Base-by-base conservation (phyloP, 2,888 invertebrate species). In the Nomada hirtipes region DNA sequence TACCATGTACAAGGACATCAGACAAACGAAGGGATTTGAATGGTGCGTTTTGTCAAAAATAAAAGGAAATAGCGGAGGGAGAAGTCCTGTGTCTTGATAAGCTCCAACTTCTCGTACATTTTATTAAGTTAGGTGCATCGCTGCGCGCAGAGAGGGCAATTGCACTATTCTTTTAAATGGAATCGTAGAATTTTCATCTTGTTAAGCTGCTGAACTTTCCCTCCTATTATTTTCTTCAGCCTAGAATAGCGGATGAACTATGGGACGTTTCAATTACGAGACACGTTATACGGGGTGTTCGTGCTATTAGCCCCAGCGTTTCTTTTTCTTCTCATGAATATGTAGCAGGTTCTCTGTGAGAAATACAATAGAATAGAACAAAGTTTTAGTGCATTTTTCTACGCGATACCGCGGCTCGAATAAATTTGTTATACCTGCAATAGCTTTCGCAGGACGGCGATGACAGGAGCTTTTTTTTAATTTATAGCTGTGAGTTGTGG, bases 171-270 rank as follows among this genome's bases (percentile, higher is more conserved):
- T 60, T 68, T 61, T 36, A 50, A 55, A 55, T 53, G 44, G 67
- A 36, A 67, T 61, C 67, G 44, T 67, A 42, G 53, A 67, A 61
- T 47, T 77, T 53, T 77, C 50, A 47, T 77, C 73, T n/a, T 29
- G 44, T 67, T 53, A 53, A 74, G 60, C 65, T 9, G 4, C 60
- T 20, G 11, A 65, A 64, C 36, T 44, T 64, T 20, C 57, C 13
- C 42, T 23, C 18, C 36, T 52, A 52, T 61, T 52, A 70, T 63
- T 55, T 29, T 26, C 53, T 44, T 4, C 26, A 4, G 13, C 26
- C 44, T n/a, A 11, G 23, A 44, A 44, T 10, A 18, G 2, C 13
- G 15, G 20, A 23, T 42, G 52, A 26, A 47, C 13, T 10, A 47
- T 20, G 26, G 53, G 47, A 26, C 18, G 26, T 26, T 18, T 29